Conservation (phyloP, 2,888 invertebrate species). For the Andricus quercusramuli region DNA sequence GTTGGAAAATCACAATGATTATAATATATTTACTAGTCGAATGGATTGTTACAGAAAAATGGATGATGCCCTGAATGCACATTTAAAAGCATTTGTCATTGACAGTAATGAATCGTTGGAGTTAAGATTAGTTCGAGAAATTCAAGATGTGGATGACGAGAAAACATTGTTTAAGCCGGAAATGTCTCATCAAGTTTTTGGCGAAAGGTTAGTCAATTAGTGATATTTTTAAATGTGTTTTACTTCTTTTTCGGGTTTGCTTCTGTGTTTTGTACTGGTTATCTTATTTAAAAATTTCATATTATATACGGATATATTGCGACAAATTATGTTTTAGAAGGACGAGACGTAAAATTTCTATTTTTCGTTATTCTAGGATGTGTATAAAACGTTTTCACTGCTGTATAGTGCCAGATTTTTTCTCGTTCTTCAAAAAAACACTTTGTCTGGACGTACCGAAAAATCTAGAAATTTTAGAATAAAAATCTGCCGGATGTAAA, state of each 20-base stretch:
- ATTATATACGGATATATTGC: no score
- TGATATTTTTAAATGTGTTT: not conserved
- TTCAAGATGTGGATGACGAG: constrained; percentile 85
- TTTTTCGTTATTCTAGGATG: no score
- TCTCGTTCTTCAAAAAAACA: no score
- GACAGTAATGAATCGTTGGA: constrained; percentile 79
- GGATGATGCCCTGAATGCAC: constrained; percentile 70
- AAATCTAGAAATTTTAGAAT: no score
- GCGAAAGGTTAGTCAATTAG: constrained; percentile 82
- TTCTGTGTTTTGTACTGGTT: no score
- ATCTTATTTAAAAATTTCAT: no score
- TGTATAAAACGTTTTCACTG: no score
- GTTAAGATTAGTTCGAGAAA: constrained; percentile 81
- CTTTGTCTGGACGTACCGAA: no score
- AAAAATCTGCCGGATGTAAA: no score
- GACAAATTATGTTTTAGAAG: no score
- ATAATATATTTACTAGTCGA: not conserved
- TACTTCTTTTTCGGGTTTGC: not conserved
- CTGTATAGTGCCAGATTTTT: no score
- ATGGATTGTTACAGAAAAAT: constrained; percentile 61
- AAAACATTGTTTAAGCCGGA: constrained; percentile 86
- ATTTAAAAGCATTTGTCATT: constrained; percentile 75
- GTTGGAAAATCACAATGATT: not conserved
- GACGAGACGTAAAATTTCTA: no score
- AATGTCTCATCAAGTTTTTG: constrained; percentile 97